Percentiles rank a stretch among this genome's conserved stretches.
Evolutionary conservation across 1,140 invertebrate species (phyloP).

Genomic region (Anthonomus grandis): DNA sequence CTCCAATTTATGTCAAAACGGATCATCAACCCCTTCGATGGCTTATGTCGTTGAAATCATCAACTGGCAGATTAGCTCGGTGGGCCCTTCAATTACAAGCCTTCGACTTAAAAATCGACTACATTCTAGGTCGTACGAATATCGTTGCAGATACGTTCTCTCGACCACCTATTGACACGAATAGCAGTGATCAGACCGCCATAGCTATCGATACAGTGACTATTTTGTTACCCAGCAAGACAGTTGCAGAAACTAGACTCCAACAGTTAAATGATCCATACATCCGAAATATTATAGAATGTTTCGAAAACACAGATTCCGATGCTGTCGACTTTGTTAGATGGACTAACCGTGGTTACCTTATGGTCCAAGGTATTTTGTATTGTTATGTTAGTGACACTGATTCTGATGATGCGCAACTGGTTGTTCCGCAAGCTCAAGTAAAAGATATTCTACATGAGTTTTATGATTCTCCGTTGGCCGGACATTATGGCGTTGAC

Average conservation of each 20-base stretch:
- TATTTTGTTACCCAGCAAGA: neutral
- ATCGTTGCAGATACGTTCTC: neutral
- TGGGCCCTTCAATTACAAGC: conserved; percentile 12
- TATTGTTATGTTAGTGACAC: conserved; percentile 30
- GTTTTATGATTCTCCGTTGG: conserved; percentile 32
- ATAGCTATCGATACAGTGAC: neutral
- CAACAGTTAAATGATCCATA: conserved; percentile 1
- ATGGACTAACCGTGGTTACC: conserved; percentile 27
- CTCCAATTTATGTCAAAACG: conserved; percentile 40
- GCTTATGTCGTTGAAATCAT: conserved; percentile 5
- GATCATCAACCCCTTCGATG: conserved; percentile 36
- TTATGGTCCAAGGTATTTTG: conserved; percentile 36
- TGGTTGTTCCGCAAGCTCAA: conserved; percentile 32
- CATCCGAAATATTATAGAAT: neutral
- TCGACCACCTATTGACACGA: neutral
- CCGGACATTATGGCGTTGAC: conserved; percentile 34
- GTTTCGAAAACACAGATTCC: too few species aligned
- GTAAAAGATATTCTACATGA: conserved; percentile 15
- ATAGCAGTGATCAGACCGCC: too few species aligned
- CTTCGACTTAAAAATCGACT: neutral
- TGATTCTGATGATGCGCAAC: conserved; percentile 37
- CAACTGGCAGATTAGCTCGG: conserved; percentile 3
- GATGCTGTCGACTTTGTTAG: neutral
- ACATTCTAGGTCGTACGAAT: neutral
- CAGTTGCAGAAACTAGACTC: conserved; percentile 5